These are phyloP conservation scores for Aegypius monachus DNA, from an alignment of 2,113 vertebrate genomes.

Conservation along the genomic window DNA sequence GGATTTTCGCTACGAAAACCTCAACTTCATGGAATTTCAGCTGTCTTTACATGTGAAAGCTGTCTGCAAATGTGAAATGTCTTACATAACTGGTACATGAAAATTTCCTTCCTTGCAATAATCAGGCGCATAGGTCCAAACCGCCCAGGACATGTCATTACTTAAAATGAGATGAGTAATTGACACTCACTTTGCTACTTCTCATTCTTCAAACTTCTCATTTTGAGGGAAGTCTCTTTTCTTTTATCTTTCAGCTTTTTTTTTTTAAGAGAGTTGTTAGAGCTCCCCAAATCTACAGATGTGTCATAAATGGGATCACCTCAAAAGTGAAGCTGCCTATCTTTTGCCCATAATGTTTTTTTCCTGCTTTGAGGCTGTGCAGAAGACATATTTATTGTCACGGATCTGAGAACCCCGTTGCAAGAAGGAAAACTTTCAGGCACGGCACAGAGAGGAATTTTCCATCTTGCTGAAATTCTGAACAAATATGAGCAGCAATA, in stretches of 20 bases:
- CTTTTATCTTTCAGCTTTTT: neutral
- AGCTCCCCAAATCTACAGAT: neutral
- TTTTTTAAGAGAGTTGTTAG: neutral
- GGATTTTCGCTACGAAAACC: neutral
- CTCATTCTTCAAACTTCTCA: neutral
- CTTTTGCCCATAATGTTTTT: neutral
- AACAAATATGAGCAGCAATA: neutral
- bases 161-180: neutral
- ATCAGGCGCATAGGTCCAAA: neutral
- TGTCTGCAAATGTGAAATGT: neutral
- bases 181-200: neutral
- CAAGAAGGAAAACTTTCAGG: neutral
- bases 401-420: neutral
- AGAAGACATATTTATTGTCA: neutral
- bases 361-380: neutral
- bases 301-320: neutral
- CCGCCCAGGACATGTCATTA: neutral
- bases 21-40: neutral
- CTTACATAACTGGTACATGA: neutral
- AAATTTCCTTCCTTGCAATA: neutral
- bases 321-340: neutral
- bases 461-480: neutral
- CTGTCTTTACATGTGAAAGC: neutral
- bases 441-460: neutral
- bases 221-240: neutral